Base-by-base conservation (phyloP, 2,113 vertebrate genomes). In the Crocuta crocuta region DNA sequence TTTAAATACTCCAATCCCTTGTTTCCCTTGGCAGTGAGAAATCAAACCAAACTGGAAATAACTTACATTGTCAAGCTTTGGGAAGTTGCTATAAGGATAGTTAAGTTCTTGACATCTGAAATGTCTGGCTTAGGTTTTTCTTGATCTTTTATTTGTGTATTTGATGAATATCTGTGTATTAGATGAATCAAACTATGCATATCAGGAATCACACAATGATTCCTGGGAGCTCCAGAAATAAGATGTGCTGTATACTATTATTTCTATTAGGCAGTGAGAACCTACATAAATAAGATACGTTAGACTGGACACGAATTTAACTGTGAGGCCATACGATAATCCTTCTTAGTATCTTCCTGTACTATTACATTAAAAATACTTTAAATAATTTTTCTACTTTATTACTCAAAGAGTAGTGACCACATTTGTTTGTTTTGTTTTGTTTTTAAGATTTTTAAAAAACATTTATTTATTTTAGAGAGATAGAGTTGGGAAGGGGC, bases 41-140 rank as follows among this genome's bases (percentile, higher is more conserved):
- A 98, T 97, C 93, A 98, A 97, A 97, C 78, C 85, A 97, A 98
- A 98, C 91, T 97, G 86, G 94, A 74, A 98, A 94, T 5, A 95
- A 58, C 78, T 97, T 97, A 89, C 66, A 8, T 70, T 97, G 70
- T 97, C 76, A 95, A 76, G 83, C 86, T 94, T 87, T 98, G 91
- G 43, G 65, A 97, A 95, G 78, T 97, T 96, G 61, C 92, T 96
- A 19, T 80, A 96, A 97, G 92, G 94, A 97, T 96, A 98, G 96
- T 98, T 98, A 91, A 96, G 88, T 93, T 97, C 94, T 97, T 98
- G 98, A 98, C 92, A 96, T 98, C 81, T 96, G 96, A 98, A 98
- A 98, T 98, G 88, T 90, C 28, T 95, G 93, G 94, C 95, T 98
- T 97, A 98, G 92, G 93, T 95, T 84, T 98, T 96, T 98, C 97